A percentile compares a stretch with the other conserved stretches of the same genome.
Conservation (phyloP, 2,888 invertebrate species). For the Bhutanitis thaidina region DNA sequence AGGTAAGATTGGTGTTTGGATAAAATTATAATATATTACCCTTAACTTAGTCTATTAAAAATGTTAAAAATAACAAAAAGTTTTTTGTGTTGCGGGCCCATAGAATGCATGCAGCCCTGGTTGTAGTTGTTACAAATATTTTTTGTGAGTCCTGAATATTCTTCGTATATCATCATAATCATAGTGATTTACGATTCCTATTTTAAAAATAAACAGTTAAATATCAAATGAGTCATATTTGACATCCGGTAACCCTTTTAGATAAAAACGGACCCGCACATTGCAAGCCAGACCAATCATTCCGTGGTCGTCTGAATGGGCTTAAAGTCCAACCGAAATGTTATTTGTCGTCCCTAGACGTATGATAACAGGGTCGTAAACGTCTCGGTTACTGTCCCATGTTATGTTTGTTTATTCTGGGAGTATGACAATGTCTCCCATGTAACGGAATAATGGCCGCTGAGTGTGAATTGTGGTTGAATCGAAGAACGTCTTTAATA, state of each 20-base stretch:
- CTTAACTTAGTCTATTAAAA: no score
- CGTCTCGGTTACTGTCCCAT: neutral
- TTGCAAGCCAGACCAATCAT: neutral
- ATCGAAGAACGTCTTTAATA: no score
- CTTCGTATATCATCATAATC: no score
- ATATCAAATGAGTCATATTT: conserved; percentile 14
- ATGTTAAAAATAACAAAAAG: no score
- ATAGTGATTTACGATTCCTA: neutral
- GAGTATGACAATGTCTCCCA: neutral
- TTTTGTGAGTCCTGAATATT: no score
- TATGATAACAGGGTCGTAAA: neutral
- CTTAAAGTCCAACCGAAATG: conserved; percentile 6
- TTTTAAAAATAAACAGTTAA: neutral
- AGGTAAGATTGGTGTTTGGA: no score
- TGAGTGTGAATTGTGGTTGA: no score
- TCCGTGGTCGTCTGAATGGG: neutral
- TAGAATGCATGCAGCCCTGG: no score
- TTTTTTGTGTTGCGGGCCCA: no score
- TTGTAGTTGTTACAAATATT: no score
- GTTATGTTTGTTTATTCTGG: neutral
- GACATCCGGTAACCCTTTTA: conserved; percentile 6
- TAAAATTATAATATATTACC: no score
- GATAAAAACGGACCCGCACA: neutral
- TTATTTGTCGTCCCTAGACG: conserved; percentile 12
- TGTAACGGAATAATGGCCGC: no score